phyloP scores from a whole-genome alignment of 2,797 vertebrate genomes.

The Gymnothorax javanicus region DNA sequence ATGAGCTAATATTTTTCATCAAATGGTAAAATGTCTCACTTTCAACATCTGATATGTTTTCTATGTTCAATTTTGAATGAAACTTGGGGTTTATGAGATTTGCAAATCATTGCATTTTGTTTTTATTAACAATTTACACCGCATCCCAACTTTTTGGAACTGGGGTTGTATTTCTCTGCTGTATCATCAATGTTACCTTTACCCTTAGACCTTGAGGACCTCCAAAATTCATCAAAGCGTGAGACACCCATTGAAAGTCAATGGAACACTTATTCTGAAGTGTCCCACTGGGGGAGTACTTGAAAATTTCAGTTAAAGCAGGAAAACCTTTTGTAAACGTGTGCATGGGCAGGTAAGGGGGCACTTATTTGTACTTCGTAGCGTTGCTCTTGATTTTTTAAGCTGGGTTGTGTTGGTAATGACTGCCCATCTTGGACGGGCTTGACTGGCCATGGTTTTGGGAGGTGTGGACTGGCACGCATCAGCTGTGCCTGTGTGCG shows the following conservation, averaged over 20 bases:
- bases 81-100: too few relatives aligned
- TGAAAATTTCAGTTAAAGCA: neutral
- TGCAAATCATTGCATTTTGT: too few relatives aligned
- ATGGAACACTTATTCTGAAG: neutral
- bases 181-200: neutral
- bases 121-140: too few relatives aligned
- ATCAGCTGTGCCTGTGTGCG: conserved; percentile 25
- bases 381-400: neutral
- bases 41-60: too few relatives aligned
- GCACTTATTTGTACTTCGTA: neutral
- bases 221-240: neutral
- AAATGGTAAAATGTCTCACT: too few relatives aligned
- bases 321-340: neutral
- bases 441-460: conserved; percentile 11
- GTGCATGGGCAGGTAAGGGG: neutral
- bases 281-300: neutral
- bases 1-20: too few relatives aligned
- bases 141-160: too few relatives aligned
- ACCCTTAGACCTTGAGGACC: neutral
- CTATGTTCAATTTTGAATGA: too few relatives aligned
- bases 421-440: neutral
- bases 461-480: conserved; percentile 25
- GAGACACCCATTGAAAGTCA: neutral
- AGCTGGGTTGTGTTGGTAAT: conserved; percentile 29
- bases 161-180: neutral